Conservation (phyloP, 1,140 invertebrate genomes). For the Trigoniulus corallinus region DNA sequence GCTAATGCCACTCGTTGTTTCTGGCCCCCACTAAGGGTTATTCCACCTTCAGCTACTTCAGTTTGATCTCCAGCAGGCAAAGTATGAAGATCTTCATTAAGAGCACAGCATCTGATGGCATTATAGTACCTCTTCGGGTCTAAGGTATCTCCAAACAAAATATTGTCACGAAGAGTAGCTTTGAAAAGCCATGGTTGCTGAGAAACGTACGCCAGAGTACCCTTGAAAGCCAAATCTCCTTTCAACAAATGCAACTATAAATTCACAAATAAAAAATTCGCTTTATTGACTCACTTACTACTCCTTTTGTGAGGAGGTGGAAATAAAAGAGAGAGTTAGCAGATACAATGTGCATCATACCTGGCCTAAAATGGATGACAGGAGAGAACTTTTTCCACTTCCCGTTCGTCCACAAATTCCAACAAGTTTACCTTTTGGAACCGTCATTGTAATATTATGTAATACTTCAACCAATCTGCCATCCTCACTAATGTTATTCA, state of each 20-base stretch:
- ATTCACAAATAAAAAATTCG: constrained; percentile 1
- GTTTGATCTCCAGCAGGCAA: constrained; percentile 42
- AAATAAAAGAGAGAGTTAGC: constrained; percentile 8
- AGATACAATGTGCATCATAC: constrained; percentile 21
- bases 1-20: constrained; percentile 42
- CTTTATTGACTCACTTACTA: background rate
- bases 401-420: constrained; percentile 49
- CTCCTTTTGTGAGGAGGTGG: constrained; percentile 1
- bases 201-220: constrained; percentile 42
- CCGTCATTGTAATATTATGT: constrained; percentile 19
- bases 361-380: constrained; percentile 43
- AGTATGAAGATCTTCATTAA: constrained; percentile 34
- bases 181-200: constrained; percentile 50
- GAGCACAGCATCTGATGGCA: constrained; percentile 31
- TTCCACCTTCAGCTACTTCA: constrained; percentile 35
- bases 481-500: background rate
- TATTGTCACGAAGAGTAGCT: constrained; percentile 46
- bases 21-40: constrained; percentile 43
- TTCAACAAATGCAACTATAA: constrained; percentile 23
- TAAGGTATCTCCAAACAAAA: constrained; percentile 35
- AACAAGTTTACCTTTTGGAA: constrained; percentile 33
- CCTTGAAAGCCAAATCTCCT: constrained; percentile 37
- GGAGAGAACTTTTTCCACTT: constrained; percentile 47
- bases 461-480: constrained; percentile 12
- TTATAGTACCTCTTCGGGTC: constrained; percentile 34